A percentile compares a stretch with the other conserved stretches of the same genome.
Conservation (phyloP, 2,888 invertebrate genomes). For the Lasioglossum pauxillum region DNA sequence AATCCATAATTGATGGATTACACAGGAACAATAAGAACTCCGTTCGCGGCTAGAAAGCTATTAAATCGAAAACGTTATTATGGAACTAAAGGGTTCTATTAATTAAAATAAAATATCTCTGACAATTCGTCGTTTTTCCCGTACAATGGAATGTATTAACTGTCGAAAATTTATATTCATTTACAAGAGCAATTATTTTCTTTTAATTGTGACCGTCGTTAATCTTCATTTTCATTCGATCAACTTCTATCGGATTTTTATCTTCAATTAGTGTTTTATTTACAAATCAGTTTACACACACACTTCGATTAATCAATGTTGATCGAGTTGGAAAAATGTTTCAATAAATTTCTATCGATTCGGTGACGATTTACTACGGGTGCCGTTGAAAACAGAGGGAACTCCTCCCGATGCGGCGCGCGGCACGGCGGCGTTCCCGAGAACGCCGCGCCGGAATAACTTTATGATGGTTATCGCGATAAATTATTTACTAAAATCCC, state of each 20-base stretch:
- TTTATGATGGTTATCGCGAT: constrained; percentile 39
- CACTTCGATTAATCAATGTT: background rate
- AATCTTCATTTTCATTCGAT: background rate
- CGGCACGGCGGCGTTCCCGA: background rate
- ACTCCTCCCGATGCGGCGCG: background rate
- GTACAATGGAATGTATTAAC: background rate
- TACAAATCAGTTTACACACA: background rate
- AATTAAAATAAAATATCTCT: background rate
- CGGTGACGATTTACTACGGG: constrained; percentile 24
- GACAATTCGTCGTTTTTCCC: background rate
- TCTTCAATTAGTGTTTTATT: background rate
- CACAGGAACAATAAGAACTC: background rate
- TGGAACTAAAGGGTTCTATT: background rate
- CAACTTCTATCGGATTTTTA: background rate
- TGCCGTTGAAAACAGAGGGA: constrained; percentile 27
- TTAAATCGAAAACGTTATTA: background rate
- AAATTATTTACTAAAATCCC: constrained; percentile 56
- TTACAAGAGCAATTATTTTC: background rate
- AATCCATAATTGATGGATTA: background rate
- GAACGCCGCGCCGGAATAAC: constrained; percentile 28
- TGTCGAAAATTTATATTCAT: background rate
- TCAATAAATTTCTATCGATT: constrained; percentile 35
- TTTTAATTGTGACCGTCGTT: background rate
- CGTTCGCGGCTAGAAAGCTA: background rate
- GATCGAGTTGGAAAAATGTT: constrained; percentile 2